These are phyloP conservation scores for Tachystola acroxantha DNA, from an alignment of 2,888 invertebrate genomes.

Conservation along the genomic window DNA sequence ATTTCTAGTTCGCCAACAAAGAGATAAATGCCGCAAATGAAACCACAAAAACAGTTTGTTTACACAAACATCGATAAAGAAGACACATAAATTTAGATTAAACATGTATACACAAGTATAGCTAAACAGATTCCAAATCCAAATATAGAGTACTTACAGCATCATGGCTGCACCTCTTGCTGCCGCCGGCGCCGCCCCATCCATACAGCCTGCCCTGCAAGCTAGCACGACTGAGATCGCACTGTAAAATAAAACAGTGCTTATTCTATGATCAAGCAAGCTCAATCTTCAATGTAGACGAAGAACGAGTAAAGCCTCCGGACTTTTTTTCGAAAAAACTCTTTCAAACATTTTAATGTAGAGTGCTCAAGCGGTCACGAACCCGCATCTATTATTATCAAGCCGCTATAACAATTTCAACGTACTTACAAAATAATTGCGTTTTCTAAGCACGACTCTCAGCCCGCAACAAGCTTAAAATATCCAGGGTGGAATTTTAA, in stretches of 20 bases:
- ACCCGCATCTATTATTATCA: constrained; percentile 60
- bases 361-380: constrained; percentile 46
- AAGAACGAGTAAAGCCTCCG: constrained; percentile 1
- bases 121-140: no score
- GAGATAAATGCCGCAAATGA: no score
- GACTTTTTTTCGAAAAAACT: constrained; percentile 11
- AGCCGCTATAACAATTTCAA: constrained; percentile 64
- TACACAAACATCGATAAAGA: no score
- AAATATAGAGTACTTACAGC: no score
- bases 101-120: no score
- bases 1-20: no score
- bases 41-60: no score
- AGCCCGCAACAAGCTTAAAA: constrained; percentile 18
- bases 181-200: background rate
- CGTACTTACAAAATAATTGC: constrained; percentile 66
- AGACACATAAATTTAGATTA: no score
- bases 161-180: no score
- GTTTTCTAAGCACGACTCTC: constrained; percentile 66
- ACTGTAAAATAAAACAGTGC: constrained; percentile 7
- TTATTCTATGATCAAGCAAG: constrained; percentile 6
- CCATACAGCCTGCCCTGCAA: background rate
- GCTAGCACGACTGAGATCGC: no score
- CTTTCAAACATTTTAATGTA: constrained; percentile 21
- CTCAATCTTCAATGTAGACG: constrained; percentile 7
- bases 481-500: constrained; percentile 5